Percentiles rank a stretch among this genome's conserved stretches.
Conservation (phyloP, 23 tunicate species). For the Aplidium turbinatum region DNA sequence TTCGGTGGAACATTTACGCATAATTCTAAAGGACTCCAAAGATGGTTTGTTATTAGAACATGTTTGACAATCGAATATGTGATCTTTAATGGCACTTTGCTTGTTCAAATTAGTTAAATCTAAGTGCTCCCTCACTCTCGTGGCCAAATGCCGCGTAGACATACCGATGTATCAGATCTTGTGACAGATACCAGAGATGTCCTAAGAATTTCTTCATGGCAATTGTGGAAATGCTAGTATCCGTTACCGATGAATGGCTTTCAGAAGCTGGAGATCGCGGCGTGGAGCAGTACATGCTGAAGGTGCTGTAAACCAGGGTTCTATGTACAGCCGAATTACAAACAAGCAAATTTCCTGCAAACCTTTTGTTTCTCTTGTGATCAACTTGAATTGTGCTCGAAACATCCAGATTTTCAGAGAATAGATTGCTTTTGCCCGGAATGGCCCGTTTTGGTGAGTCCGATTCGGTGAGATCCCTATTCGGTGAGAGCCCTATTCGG, state of each 20-base stretch:
- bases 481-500: no score
- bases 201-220: background rate
- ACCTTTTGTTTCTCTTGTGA: background rate
- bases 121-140: no score
- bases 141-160: no score
- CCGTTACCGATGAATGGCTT: constrained; percentile 1
- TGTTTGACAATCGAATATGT: no score
- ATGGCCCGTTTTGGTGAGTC: no score
- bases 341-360: constrained; percentile 10
- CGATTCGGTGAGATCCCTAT: no score
- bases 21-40: no score
- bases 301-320: constrained; percentile 19
- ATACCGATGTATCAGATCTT: no score
- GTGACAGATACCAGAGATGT: constrained; percentile 2
- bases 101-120: no score
- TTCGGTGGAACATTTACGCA: no score
- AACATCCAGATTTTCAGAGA: constrained; percentile 18
- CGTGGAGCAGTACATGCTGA: background rate
- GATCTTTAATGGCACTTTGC: no score
- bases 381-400: constrained; percentile 14
- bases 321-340: background rate
- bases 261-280: background rate
- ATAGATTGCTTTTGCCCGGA: constrained; percentile 4
- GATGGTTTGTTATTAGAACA: no score
- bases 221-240: constrained; percentile 1